Base-by-base conservation (phyloP, 2,797 vertebrate species). In the Neostethus bicornis region DNA sequence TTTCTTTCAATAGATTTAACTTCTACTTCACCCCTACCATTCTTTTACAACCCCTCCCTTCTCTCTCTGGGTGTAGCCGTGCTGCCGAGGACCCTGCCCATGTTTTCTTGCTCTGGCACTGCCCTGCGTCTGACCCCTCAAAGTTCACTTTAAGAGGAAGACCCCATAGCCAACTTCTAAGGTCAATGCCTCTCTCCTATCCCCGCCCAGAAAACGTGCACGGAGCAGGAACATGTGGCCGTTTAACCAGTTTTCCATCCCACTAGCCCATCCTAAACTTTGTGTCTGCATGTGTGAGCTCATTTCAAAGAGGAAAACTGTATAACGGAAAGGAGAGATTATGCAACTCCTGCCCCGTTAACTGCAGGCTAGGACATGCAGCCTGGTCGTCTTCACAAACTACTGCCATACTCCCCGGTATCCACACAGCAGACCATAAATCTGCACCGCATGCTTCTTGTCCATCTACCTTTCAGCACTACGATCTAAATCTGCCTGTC, bases 71-170 rank as follows among this genome's bases (percentile, higher is more conserved):
- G 58, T 73, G 69, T 67, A 69, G 66, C 60, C 45, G 58, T n/a
- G 29, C 49, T 54, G 50, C 65, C 71, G 49, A 51, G 60, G 81
- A 84, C 82, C 70, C 73, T 85, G 83, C 73, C 73, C 82, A 85
- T 82, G 70, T 80, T 81, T 83, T 81, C 60, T 71, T 84, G 63
- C 70, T 81, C 73, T 84, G 75, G 77, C 75, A 79, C 55, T 90
- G 85, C 79, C 87, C 88, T 35, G 28, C 29, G 70, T 69, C 58
- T 90, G 90, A 93, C 87, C 89, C 63, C 51, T 73, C 69, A 75
- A 26, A 72, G 87, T 89, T 89, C 90, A 86, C 85, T 4, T 29
- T 54, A 35, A 75, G 77, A 85, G 87, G 88, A 92, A 90, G 84
- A 68, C 85, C 73, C 75, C 66, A 60, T 70, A 73, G 66, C 65